A percentile compares a stretch with the other conserved stretches of the same genome.
Conservation (phyloP, 2,888 invertebrate species). For the Lasius fuliginosus region DNA sequence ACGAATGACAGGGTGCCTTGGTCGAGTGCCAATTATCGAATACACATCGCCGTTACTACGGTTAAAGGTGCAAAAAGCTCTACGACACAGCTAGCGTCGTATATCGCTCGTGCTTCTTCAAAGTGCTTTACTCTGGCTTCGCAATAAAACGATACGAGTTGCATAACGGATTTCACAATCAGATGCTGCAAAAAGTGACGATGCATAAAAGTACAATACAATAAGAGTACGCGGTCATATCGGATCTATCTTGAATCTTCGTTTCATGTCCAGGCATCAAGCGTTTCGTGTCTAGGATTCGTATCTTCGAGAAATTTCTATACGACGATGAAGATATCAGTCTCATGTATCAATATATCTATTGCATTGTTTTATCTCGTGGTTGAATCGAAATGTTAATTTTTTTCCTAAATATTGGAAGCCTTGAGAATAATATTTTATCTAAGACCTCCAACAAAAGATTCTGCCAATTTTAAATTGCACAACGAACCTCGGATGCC, state of each 20-base stretch:
- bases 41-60: constrained; percentile 43
- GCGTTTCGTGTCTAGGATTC: background rate
- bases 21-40: constrained; percentile 61
- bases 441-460: background rate
- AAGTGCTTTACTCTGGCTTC: constrained; percentile 6
- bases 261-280: background rate
- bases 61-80: constrained; percentile 50
- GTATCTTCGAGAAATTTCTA: background rate
- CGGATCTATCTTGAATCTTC: constrained; percentile 9
- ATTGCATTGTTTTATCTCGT: background rate
- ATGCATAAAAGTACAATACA: background rate
- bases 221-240: background rate
- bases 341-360: background rate
- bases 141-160: constrained; percentile 32
- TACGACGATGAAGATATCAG: background rate
- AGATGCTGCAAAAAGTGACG: constrained; percentile 30
- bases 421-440: background rate
- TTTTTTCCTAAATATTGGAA: background rate
- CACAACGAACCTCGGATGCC: constrained; percentile 22
- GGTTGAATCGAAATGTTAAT: background rate
- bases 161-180: constrained; percentile 24
- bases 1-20: constrained; percentile 61
- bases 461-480: background rate
- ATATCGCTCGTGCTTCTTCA: constrained; percentile 32
- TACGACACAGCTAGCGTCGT: background rate